Evolutionary conservation across 2,797 vertebrate genomes (phyloP).

Genomic region (Sebastes nivosus): DNA sequence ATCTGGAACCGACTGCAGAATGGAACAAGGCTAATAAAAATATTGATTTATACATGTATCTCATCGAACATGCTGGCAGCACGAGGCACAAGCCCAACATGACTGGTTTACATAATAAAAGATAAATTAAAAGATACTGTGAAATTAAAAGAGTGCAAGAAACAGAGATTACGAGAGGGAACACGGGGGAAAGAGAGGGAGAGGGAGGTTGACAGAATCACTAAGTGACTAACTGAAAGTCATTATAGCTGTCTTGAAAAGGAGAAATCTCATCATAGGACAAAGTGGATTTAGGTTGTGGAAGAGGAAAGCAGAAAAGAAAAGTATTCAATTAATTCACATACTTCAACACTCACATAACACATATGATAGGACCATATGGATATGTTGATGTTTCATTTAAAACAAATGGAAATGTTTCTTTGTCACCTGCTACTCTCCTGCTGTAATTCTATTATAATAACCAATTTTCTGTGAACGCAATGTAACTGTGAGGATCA

Average conservation of each 20-base stretch:
- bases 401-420: neutral
- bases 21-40: conserved; percentile 66
- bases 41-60: conserved; percentile 75
- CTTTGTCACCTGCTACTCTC: neutral
- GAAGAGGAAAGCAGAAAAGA: conserved; percentile 16
- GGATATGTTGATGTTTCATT: neutral
- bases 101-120: conserved; percentile 78
- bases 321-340: conserved; percentile 24
- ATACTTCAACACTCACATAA: neutral
- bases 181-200: conserved; percentile 13
- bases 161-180: conserved; percentile 64
- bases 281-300: conserved; percentile 57
- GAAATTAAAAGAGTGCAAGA: conserved; percentile 72
- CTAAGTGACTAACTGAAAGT: conserved; percentile 61
- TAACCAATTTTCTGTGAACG: neutral
- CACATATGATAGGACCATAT: neutral
- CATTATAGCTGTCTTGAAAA: conserved; percentile 65
- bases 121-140: conserved; percentile 81
- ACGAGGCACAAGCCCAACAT: conserved; percentile 62
- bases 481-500: conserved; percentile 1
- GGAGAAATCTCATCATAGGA: conserved; percentile 60
- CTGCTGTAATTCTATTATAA: neutral
- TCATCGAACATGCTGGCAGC: conserved; percentile 69
- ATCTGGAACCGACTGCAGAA: conserved; percentile 55
- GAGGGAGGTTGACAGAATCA: conserved; percentile 59